Evolutionary conservation across 2,113 vertebrate species (phyloP), one percentile per base, ranked within the genome.

Genomic region (Brienomyrus brachyistius): DNA sequence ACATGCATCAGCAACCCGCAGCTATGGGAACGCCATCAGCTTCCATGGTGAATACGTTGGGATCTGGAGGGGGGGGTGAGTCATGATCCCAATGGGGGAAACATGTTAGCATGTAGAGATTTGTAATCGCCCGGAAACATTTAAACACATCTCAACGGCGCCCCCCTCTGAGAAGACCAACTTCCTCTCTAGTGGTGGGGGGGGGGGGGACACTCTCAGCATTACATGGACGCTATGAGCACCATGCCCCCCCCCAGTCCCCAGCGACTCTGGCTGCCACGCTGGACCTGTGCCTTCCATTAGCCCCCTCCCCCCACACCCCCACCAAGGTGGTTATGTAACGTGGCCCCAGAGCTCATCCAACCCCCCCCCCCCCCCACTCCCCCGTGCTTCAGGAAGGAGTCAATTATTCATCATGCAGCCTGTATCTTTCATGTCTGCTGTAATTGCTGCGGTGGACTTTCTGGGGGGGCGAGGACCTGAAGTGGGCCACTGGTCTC

Each of bases 91-190:
- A 27, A 27, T 3, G n/a, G 62, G 10, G n/a, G 62, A 27, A 27
- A 27, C n/a, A 10, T 66, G 62, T 66, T 74, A 90, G 94, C 94
- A 92, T 95, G 94, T 93, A 94, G 93, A 95, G 93, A 94, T 95
- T 94, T 95, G 94, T 95, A 95, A 95, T 95, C 95, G 95, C 93
- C 94, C 93, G 95, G 95, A 95, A 95, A 95, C 91, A 96, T 95
- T 96, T 96, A 94, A 96, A 95, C 94, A 95, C 94, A 96, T 95
- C 94, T 94, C 92, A 92, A 92, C 92, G 91, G 92, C 94, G 92
- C 91, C 92, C 92, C 93, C 95, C 93, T 93, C 92, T 91, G 95
- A 94, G 93, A 93, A 88, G 93, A 45, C 51, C 5, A 93, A 94
- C 92, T 93, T 89, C 90, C 91, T 45, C 80, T 40, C 40, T 43